Conservation (phyloP, 2,888 invertebrate genomes). For the Scelioninae gen. 1 region DNA sequence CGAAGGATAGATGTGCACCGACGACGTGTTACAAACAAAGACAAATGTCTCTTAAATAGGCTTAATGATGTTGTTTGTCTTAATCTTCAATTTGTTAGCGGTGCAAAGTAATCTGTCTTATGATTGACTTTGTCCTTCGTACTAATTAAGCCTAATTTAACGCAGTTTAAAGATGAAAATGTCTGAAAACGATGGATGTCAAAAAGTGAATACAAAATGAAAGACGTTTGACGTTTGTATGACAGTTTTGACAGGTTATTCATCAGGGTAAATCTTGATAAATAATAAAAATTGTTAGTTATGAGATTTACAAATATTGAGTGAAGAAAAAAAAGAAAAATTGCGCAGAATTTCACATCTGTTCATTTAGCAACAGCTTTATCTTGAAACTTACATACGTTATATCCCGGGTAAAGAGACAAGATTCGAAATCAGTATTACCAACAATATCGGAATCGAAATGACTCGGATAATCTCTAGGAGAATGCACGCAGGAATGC, state of each 20-base stretch:
- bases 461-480: slow-evolving; percentile 74
- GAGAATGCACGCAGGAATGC: slow-evolving; percentile 74
- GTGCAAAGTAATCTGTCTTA: slow-evolving; percentile 2
- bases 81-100: slow-evolving; percentile 19
- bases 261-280: too few species aligned
- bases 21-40: slow-evolving; percentile 53
- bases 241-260: too few species aligned
- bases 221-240: too few species aligned
- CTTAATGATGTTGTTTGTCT: slow-evolving; percentile 53
- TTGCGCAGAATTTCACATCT: background rate
- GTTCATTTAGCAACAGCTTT: background rate
- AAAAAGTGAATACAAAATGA: too few species aligned
- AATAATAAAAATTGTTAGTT: background rate
- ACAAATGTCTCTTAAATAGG: slow-evolving; percentile 52
- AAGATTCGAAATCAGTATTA: slow-evolving; percentile 53
- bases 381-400: slow-evolving; percentile 1
- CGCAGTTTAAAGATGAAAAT: background rate
- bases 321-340: background rate
- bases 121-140: background rate
- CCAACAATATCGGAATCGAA: slow-evolving; percentile 72
- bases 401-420: slow-evolving; percentile 14
- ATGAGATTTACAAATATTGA: background rate
- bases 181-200: too few species aligned
- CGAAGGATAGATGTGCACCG: slow-evolving; percentile 34
- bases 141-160: background rate